These are phyloP conservation scores for Erynnis tages DNA, from an alignment of 2,888 invertebrate species.

Conservation along the genomic window DNA sequence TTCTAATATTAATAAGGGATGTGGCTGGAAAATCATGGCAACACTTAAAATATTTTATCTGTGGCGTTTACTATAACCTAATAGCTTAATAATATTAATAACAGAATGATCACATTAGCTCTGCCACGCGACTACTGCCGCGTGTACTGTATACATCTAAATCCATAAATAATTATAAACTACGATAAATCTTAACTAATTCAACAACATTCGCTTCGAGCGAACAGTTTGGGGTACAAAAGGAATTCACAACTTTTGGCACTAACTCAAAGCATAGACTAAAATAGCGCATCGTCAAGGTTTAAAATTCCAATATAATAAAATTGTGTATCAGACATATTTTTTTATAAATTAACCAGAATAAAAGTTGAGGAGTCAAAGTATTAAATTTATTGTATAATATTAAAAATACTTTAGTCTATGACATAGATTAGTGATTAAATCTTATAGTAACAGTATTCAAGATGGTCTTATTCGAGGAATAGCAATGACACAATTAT, in stretches of 20 bases:
- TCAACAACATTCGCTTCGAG: constrained; percentile 62
- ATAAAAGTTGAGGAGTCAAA: constrained; percentile 6
- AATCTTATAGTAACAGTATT: constrained; percentile 2
- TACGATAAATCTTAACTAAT: constrained; percentile 48
- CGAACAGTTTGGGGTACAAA: constrained; percentile 52
- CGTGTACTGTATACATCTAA: constrained; percentile 46
- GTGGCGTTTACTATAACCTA: constrained; percentile 7
- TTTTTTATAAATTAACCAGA: not conserved
- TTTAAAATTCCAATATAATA: not conserved
- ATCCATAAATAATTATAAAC: constrained; percentile 56
- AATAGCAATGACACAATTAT: constrained; percentile 25
- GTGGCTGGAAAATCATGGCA: too few species aligned
- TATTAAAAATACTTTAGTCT: constrained; percentile 16
- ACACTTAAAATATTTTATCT: constrained; percentile 25
- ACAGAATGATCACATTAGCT: constrained; percentile 68
- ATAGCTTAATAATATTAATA: constrained; percentile 30
- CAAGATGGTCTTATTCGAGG: constrained; percentile 33
- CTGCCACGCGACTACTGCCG: constrained; percentile 57
- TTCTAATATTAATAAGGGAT: too few species aligned
- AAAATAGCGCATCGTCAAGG: constrained; percentile 28
- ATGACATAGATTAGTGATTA: constrained; percentile 22
- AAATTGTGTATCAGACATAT: not conserved
- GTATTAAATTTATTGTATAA: not conserved
- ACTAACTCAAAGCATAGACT: constrained; percentile 52
- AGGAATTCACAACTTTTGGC: constrained; percentile 60